phyloP scores from a whole-genome alignment of 2,113 vertebrate species.

The Perca flavescens region DNA sequence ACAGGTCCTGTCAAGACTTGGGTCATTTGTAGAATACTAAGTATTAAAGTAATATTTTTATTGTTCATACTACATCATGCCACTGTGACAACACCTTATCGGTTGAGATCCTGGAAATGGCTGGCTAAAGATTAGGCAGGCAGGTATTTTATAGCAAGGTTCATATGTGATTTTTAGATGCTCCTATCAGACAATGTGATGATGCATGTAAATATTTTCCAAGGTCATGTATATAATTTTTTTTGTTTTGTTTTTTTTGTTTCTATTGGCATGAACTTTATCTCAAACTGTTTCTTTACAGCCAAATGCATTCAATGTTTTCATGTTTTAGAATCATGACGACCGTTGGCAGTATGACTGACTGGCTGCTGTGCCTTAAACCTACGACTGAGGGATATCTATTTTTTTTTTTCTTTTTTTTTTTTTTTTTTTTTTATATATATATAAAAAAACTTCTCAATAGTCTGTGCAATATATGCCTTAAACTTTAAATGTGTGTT shows the following conservation, averaged over 20 bases:
- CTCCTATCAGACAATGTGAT: constrained; percentile 53
- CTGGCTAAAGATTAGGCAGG: constrained; percentile 29
- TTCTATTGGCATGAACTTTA: constrained; percentile 64
- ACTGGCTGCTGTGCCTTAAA: constrained; percentile 86
- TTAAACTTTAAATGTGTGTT: constrained; percentile 84
- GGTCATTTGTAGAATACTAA: constrained; percentile 58
- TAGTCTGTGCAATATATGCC: constrained; percentile 88
- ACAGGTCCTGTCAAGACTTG: constrained; percentile 64
- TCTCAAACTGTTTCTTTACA: constrained; percentile 65
- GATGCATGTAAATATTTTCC: constrained; percentile 69
- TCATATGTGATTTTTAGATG: constrained; percentile 58
- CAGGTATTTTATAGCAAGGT: constrained; percentile 23
- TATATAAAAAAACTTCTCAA: constrained; percentile 71
- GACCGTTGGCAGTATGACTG: constrained; percentile 72
- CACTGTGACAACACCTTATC: constrained; percentile 66
- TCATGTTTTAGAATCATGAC: constrained; percentile 68
- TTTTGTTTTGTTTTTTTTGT: constrained; percentile 1
- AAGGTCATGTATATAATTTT: constrained; percentile 21
- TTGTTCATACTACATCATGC: constrained; percentile 43
- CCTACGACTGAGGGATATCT: constrained; percentile 72
- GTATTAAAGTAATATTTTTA: constrained; percentile 63
- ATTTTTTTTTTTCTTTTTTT: constrained; percentile 61
- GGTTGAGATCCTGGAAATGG: constrained; percentile 65
- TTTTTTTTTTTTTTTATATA: constrained; percentile 70
- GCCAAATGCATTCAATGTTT: constrained; percentile 75